Evolutionary conservation across 1,140 invertebrate species (phyloP).

Genomic region (Caenorhabditis tropicalis): DNA sequence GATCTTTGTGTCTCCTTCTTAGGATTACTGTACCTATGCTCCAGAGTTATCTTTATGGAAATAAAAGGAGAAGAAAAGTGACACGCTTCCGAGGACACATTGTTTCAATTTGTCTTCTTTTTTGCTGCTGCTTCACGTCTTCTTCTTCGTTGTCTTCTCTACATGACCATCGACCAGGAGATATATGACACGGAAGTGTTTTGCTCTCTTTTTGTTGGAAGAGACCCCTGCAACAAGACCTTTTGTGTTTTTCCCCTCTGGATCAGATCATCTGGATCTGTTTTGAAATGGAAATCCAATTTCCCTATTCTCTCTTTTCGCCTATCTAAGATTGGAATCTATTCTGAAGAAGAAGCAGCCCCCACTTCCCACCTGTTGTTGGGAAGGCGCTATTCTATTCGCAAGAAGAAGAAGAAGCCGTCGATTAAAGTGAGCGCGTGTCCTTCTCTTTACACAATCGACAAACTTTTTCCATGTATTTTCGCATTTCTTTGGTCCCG

Average conservation of each 20-base stretch:
- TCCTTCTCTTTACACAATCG: neutral
- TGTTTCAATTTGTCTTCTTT: constrained; percentile 34
- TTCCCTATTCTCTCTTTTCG: too few relatives aligned
- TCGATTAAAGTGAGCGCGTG: constrained; percentile 27
- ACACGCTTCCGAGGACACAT: neutral
- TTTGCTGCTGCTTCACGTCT: neutral
- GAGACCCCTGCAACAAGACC: too few relatives aligned
- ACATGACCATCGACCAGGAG: neutral
- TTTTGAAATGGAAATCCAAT: too few relatives aligned
- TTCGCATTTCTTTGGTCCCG: neutral
- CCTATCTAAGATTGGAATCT: neutral
- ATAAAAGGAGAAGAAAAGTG: neutral
- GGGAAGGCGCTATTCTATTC: neutral
- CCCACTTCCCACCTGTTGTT: neutral
- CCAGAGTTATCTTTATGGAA: too few relatives aligned
- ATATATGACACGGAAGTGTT: constrained; percentile 13
- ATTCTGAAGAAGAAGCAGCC: neutral
- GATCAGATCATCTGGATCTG: too few relatives aligned
- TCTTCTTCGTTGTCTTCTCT: neutral
- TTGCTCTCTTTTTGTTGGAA: too few relatives aligned
- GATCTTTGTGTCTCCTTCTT: neutral
- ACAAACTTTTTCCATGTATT: neutral
- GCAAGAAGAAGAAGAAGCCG: neutral
- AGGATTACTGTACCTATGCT: neutral
- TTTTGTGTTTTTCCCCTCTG: too few relatives aligned